A percentile compares a stretch with the other conserved stretches of the same genome.
Evolutionary conservation across 2,888 invertebrate genomes (phyloP).

Genomic region (Euplagia quadripunctaria): DNA sequence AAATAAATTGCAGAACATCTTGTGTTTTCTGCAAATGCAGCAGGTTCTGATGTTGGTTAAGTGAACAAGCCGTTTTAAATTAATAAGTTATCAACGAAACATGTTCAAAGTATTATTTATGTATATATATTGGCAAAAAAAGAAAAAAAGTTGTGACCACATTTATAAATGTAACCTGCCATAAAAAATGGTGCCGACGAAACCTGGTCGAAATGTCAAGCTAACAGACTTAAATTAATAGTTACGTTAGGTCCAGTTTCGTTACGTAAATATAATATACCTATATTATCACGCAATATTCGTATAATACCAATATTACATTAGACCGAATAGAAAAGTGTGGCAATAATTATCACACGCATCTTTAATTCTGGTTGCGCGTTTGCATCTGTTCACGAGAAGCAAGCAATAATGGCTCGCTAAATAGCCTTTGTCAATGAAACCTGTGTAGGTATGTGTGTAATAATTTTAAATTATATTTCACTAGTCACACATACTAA

Average conservation of each 20-base stretch:
- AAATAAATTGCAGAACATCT: too few species aligned
- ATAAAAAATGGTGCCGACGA: neutral
- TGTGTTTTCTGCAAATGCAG: too few species aligned
- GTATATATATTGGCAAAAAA: too few species aligned
- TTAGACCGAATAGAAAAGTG: neutral
- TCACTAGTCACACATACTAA: neutral
- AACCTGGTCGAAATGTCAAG: conserved; percentile 4
- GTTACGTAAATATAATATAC: conserved; percentile 11
- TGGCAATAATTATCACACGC: conserved; percentile 8
- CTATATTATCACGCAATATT: conserved; percentile 6
- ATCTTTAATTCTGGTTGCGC: neutral
- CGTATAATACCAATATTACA: conserved; percentile 7
- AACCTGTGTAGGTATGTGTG: neutral
- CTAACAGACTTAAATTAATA: conserved; percentile 20
- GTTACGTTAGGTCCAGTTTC: conserved; percentile 11
- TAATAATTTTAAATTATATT: neutral
- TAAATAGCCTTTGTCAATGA: neutral
- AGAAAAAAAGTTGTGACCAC: neutral
- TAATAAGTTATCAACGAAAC: too few species aligned
- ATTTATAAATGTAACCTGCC: neutral
- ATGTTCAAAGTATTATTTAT: too few species aligned
- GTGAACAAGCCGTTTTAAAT: too few species aligned
- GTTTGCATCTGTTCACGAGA: too few species aligned
- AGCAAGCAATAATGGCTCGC: neutral
- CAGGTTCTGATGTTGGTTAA: too few species aligned